Evolutionary conservation across 1,140 invertebrate genomes (phyloP).

Genomic region (Proales similis): DNA sequence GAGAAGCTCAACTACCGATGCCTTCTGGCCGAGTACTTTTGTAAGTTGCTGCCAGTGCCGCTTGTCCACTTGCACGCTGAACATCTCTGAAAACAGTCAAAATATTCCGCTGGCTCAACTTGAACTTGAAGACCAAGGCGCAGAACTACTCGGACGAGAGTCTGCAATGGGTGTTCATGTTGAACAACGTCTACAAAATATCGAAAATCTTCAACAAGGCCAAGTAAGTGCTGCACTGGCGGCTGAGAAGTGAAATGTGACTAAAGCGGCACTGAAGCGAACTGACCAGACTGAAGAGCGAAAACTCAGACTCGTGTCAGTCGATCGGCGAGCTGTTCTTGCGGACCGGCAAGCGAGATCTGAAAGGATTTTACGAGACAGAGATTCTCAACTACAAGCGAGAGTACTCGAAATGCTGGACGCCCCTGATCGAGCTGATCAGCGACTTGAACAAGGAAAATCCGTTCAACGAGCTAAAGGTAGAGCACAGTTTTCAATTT

Average conservation of each 20-base stretch:
- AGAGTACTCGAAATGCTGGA: constrained; percentile 36
- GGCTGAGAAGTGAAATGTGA: too few species aligned
- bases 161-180: constrained; percentile 12
- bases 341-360: not conserved
- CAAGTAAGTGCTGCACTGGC: constrained; percentile 1
- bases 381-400: constrained; percentile 30
- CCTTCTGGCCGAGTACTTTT: constrained; percentile 32
- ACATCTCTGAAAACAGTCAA: not conserved
- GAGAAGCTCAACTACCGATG: constrained; percentile 19
- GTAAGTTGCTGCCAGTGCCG: not conserved
- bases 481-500: too few species aligned
- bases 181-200: constrained; percentile 24
- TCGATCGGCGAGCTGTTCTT: constrained; percentile 1
- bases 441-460: constrained; percentile 18
- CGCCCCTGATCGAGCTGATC: not conserved
- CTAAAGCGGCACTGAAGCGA: too few species aligned
- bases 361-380: constrained; percentile 22
- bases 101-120: constrained; percentile 27
- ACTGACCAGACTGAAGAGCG: not conserved
- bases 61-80: too few species aligned
- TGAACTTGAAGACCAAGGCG: constrained; percentile 32
- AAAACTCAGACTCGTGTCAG: not conserved
- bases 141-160: constrained; percentile 20
- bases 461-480: constrained; percentile 1
- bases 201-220: not conserved